Evolutionary conservation across 1,140 invertebrate genomes (phyloP), one percentile per base, ranked within the genome.

Genomic region (fruit fly (Drosophila melanogaster)): DNA sequence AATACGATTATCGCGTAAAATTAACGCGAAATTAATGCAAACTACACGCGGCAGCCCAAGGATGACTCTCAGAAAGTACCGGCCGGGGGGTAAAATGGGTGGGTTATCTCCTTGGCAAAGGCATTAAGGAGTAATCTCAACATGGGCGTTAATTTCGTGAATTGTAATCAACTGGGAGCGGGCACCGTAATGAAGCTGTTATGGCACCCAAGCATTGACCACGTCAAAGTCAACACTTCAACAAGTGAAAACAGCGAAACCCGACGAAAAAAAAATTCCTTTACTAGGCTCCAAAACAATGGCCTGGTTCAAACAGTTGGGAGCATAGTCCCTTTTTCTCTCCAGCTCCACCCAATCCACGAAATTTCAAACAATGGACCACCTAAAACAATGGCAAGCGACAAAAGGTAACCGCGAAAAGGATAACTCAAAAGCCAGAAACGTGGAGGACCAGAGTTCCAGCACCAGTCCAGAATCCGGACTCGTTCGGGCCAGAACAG

Each of bases 11-110:
- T 87, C 84, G 79, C 84, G 80, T 47, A 57, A 87, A 87, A 87
- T 84, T 69, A 87, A 87, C 84, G 84, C 81, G 84, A 87, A 87
- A 87, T 87, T 87, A 87, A 87, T 87, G 84, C 79, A 87, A 87
- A 87, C 84, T 87, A 89, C 84, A 84, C 67, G 60, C 51, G 57
- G 44, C 41, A 30, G 38, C 46, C 41, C 35, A 43, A 65, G 61
- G 41, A 67, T 40, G 59, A 50, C 51, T 38, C 15, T 30, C 19
- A 26, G 38, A 43, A 35, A 46, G 43, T 49, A 35, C 26, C 12
- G 24, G 4, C 26, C 35, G 22, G 6, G 19, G 30, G 17, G 46
- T n/a, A n/a, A 38, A 35, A 47, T 14, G 7, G 46, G 12, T 4
- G 15, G 44, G 38, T 26, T 71, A 58, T 71, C 40, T 67, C 19